Evolutionary conservation across 2,888 invertebrate species (phyloP).

Genomic region (Amphipoea lucens): DNA sequence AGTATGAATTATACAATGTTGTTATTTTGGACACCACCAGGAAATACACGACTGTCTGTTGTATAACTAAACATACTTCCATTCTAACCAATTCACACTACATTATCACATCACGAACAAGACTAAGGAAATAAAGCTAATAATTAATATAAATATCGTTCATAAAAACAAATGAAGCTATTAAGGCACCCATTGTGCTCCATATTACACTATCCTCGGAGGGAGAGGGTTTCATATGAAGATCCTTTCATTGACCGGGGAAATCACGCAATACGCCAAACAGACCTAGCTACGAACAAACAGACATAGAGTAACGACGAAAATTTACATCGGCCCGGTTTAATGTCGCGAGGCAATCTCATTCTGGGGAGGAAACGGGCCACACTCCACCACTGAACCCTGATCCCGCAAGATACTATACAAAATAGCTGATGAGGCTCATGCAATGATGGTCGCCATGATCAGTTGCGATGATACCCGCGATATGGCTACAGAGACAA

Average conservation of each 20-base stretch:
- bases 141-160: constrained; percentile 67
- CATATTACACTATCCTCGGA: constrained; percentile 65
- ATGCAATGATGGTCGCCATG: constrained; percentile 74
- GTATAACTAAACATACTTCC: constrained; percentile 36
- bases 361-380: constrained; percentile 85
- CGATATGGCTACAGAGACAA: constrained; percentile 86
- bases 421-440: constrained; percentile 70
- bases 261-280: constrained; percentile 79
- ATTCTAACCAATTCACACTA: constrained; percentile 44
- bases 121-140: constrained; percentile 58
- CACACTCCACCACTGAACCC: constrained; percentile 74
- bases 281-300: constrained; percentile 75
- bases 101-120: constrained; percentile 60
- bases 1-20: constrained; percentile 40
- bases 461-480: constrained; percentile 83
- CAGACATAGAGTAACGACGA: constrained; percentile 83
- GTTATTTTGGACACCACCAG: constrained; percentile 34
- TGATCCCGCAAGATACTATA: constrained; percentile 73
- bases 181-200: constrained; percentile 68
- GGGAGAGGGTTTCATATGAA: constrained; percentile 67
- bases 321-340: constrained; percentile 89
- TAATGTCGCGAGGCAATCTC: constrained; percentile 89
- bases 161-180: constrained; percentile 71
- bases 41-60: constrained; percentile 33
- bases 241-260: constrained; percentile 78